A percentile compares a stretch with the other conserved stretches of the same genome.
These are phyloP conservation scores for Neoseiulus cucumeris DNA, from an alignment of 1,140 invertebrate genomes.

Conservation along the genomic window DNA sequence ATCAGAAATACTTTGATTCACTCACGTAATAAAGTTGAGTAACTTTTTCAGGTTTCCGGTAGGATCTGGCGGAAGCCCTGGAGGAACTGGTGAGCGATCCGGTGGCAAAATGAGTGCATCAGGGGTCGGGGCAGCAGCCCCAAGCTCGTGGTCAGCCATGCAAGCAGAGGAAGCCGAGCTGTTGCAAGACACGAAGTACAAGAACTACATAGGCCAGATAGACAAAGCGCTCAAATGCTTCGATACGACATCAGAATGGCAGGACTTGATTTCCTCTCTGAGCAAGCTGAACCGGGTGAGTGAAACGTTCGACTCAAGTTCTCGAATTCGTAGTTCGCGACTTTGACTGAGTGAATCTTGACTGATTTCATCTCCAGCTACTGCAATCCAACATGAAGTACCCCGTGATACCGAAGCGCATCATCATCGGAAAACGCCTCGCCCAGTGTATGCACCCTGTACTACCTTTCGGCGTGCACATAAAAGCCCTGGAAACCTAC, in stretches of 20 bases:
- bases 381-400: conserved; percentile 50
- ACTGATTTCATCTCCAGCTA: conserved; percentile 36
- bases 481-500: conserved; percentile 82
- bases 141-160: background rate
- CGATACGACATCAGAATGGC: conserved; percentile 86
- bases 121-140: background rate
- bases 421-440: conserved; percentile 75
- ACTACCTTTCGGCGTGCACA: conserved; percentile 68
- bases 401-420: conserved; percentile 65
- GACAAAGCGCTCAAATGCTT: conserved; percentile 80
- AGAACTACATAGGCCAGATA: conserved; percentile 50
- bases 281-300: conserved; percentile 75
- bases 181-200: conserved; percentile 46
- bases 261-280: conserved; percentile 73
- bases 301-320: too few species aligned
- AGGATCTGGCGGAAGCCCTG: conserved; percentile 3
- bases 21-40: too few species aligned
- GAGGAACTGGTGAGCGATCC: background rate
- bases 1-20: too few species aligned
- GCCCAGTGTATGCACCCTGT: conserved; percentile 89
- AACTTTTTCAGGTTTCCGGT: background rate
- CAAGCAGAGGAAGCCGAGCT: conserved; percentile 9
- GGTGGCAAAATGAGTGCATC: background rate
- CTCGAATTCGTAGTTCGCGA: background rate
- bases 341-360: background rate